These are phyloP conservation scores for Apocrypta bakeri DNA, from an alignment of 1,140 invertebrate genomes.

Conservation along the genomic window DNA sequence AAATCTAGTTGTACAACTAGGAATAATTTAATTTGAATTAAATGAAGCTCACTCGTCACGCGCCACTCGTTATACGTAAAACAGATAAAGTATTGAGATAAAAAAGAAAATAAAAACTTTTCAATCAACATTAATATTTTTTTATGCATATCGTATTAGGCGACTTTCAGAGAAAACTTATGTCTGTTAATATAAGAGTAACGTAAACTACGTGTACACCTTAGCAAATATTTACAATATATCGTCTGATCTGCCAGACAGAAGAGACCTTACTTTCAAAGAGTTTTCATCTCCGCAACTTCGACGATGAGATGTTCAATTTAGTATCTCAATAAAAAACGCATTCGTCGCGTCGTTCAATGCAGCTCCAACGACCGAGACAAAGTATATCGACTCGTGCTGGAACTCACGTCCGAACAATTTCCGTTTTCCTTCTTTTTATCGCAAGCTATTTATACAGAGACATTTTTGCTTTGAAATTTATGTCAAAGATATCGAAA, in stretches of 20 bases:
- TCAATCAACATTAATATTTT: not conserved
- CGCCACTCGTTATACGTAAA: too few relatives aligned
- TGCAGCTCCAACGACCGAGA: not conserved
- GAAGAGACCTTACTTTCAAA: constrained; percentile 22
- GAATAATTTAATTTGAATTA: not conserved
- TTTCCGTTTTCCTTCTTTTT: not conserved
- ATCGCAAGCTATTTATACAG: not conserved
- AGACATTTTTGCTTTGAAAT: not conserved
- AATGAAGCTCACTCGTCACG: too few relatives aligned
- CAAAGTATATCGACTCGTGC: not conserved
- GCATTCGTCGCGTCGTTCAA: too few relatives aligned
- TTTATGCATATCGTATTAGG: not conserved
- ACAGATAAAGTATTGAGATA: not conserved
- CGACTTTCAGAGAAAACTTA: constrained; percentile 33
- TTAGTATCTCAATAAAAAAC: not conserved
- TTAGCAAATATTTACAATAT: constrained; percentile 28
- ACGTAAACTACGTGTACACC: not conserved
- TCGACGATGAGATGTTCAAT: not conserved
- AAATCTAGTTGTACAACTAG: not conserved
- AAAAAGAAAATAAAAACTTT: not conserved
- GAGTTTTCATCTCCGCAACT: not conserved
- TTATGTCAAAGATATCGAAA: constrained; percentile 3
- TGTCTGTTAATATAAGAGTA: constrained; percentile 11
- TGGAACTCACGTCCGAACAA: not conserved
- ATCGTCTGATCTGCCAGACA: not conserved